Evolutionary conservation across 92 coral and sea anemone genomes (phyloP).

Genomic region (Meandrina meandrites): DNA sequence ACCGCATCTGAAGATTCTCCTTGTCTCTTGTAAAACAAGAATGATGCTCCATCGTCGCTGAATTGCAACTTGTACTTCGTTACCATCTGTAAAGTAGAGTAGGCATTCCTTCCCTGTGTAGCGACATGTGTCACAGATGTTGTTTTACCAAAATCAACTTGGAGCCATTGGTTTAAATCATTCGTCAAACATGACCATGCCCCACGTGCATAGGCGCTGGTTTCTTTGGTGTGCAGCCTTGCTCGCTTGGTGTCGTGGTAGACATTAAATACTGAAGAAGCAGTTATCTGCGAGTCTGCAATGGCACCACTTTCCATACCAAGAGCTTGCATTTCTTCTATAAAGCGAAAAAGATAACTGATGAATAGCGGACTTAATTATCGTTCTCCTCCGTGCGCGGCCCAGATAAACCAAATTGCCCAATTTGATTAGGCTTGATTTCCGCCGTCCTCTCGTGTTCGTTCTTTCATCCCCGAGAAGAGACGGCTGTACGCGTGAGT

Average conservation of each 20-base stretch:
- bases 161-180: conserved; percentile 26
- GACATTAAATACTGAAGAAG: conserved; percentile 3
- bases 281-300: conserved; percentile 21
- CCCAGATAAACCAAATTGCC: too few relatives aligned
- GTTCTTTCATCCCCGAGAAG: too few relatives aligned
- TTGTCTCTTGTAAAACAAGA: conserved; percentile 4
- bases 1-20: conserved; percentile 11
- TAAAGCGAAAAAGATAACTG: background rate
- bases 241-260: background rate
- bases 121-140: conserved; percentile 10
- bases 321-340: conserved; percentile 19
- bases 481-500: too few relatives aligned
- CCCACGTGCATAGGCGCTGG: background rate
- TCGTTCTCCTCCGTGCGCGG: too few relatives aligned
- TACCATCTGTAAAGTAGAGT: background rate
- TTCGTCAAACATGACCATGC: background rate
- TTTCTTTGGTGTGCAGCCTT: background rate
- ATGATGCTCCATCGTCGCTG: conserved; percentile 12
- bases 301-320: conserved; percentile 44
- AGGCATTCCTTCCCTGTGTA: conserved; percentile 18
- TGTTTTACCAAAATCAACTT: conserved; percentile 12
- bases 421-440: too few relatives aligned
- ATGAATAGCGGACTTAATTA: too few relatives aligned
- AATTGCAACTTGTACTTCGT: conserved; percentile 11
- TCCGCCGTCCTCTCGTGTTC: too few relatives aligned